A percentile compares a stretch with the other conserved stretches of the same genome.
Evolutionary conservation across 2,888 invertebrate genomes (phyloP).

Genomic region (Pheosia gnoma): DNA sequence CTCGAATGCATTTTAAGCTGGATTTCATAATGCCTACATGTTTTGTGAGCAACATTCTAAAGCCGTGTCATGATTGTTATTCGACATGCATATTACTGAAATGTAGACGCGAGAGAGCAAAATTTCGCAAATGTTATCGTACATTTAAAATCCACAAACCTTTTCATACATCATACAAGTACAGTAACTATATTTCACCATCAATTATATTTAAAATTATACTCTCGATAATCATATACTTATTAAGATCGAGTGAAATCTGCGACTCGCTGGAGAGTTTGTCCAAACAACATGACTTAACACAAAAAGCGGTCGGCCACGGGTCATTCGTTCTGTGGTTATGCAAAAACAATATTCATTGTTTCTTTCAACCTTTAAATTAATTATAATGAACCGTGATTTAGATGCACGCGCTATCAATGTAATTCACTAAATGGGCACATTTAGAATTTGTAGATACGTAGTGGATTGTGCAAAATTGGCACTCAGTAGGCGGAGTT

Average conservation of each 20-base stretch:
- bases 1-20: slow-evolving; percentile 20
- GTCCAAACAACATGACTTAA: slow-evolving; percentile 47
- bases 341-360: slow-evolving; percentile 33
- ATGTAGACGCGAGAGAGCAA: slow-evolving; percentile 25
- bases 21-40: slow-evolving; percentile 30
- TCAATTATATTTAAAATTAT: slow-evolving; percentile 33
- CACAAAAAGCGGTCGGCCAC: slow-evolving; percentile 39
- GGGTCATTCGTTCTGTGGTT: slow-evolving; percentile 35
- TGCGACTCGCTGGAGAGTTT: slow-evolving; percentile 38
- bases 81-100: slow-evolving; percentile 35
- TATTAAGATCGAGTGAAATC: slow-evolving; percentile 48
- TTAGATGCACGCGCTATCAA: slow-evolving; percentile 2
- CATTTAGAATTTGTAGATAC: not conserved
- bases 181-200: slow-evolving; percentile 15
- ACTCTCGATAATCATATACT: slow-evolving; percentile 28
- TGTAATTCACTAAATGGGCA: slow-evolving; percentile 3
- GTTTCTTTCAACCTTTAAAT: slow-evolving; percentile 24
- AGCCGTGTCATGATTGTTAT: slow-evolving; percentile 30
- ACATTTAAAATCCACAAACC: slow-evolving; percentile 19
- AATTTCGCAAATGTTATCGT: slow-evolving; percentile 34
- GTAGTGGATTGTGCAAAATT: slow-evolving; percentile 1
- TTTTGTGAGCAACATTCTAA: slow-evolving; percentile 30
- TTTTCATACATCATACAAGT: slow-evolving; percentile 22
- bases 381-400: slow-evolving; percentile 1
- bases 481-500: not conserved